These are phyloP conservation scores for Drosophila cognata DNA, from an alignment of 2,888 invertebrate species.

Conservation along the genomic window DNA sequence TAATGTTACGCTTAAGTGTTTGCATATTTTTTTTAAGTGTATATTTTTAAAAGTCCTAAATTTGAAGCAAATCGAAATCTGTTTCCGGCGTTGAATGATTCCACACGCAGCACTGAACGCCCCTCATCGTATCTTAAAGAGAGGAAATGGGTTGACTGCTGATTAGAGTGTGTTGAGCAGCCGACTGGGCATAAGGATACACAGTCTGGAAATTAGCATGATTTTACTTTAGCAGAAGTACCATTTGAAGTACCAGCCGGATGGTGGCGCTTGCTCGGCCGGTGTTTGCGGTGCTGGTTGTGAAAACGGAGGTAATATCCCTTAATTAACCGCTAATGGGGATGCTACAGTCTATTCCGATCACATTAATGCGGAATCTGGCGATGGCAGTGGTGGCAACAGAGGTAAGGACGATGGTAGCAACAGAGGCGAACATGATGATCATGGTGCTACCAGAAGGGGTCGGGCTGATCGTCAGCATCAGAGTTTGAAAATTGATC, in stretches of 20 bases:
- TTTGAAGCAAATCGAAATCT: conserved; percentile 46
- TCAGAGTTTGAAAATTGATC: background rate
- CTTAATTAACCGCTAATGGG: background rate
- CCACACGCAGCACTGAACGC: conserved; percentile 42
- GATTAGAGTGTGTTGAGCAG: conserved; percentile 54
- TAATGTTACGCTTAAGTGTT: background rate
- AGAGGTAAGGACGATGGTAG: background rate
- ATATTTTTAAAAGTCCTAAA: conserved; percentile 28
- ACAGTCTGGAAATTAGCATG: conserved; percentile 49
- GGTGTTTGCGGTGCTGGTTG: background rate
- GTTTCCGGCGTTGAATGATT: conserved; percentile 44
- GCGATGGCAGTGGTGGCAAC: background rate
- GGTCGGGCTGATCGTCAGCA: background rate
- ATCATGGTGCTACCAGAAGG: background rate
- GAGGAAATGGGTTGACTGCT: conserved; percentile 53
- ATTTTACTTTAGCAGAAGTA: conserved; percentile 57
- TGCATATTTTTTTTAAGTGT: conserved; percentile 26
- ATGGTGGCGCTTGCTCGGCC: conserved; percentile 7
- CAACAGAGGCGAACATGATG: background rate
- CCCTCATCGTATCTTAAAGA: conserved; percentile 65
- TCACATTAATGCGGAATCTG: background rate
- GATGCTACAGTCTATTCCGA: background rate
- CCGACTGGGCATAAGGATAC: conserved; percentile 54
- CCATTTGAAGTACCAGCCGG: conserved; percentile 72
- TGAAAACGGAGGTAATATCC: background rate